A percentile compares a stretch with the other conserved stretches of the same genome.
These are phyloP conservation scores for Erinaceus europaeus DNA, from an alignment of 2,113 vertebrate species.

Conservation along the genomic window DNA sequence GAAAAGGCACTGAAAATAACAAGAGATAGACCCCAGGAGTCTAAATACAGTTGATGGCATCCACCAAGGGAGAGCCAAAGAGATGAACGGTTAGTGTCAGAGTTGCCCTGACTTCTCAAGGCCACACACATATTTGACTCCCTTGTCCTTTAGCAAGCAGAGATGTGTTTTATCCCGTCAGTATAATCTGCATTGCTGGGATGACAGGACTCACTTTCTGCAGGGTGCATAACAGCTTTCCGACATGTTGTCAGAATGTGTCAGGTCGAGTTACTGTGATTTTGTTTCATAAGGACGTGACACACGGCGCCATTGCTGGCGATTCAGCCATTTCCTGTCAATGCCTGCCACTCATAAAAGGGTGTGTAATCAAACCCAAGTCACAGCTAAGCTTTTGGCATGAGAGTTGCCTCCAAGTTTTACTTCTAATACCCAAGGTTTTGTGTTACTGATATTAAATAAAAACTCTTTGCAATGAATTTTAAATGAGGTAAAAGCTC, in stretches of 20 bases:
- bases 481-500: constrained; percentile 83
- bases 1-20: background rate
- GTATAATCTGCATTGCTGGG: constrained; percentile 28
- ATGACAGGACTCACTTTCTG: constrained; percentile 58
- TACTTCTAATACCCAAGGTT: constrained; percentile 79
- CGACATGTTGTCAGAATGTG: constrained; percentile 61
- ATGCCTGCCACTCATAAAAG: constrained; percentile 53
- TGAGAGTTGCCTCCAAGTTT: constrained; percentile 75
- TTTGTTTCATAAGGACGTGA: constrained; percentile 43
- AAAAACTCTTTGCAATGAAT: constrained; percentile 83
- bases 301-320: background rate
- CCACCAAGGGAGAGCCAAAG: background rate
- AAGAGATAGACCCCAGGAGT: background rate
- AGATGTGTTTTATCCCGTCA: constrained; percentile 23
- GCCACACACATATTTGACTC: constrained; percentile 49
- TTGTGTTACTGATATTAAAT: constrained; percentile 83
- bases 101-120: background rate
- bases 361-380: constrained; percentile 64
- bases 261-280: constrained; percentile 30
- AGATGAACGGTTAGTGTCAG: background rate
- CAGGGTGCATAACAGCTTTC: constrained; percentile 53
- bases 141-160: constrained; percentile 50
- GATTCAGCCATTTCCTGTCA: constrained; percentile 51
- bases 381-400: constrained; percentile 45
- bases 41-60: background rate